phyloP scores from a whole-genome alignment of 2,797 vertebrate species.

The Pipistrellus pygmaeus region DNA sequence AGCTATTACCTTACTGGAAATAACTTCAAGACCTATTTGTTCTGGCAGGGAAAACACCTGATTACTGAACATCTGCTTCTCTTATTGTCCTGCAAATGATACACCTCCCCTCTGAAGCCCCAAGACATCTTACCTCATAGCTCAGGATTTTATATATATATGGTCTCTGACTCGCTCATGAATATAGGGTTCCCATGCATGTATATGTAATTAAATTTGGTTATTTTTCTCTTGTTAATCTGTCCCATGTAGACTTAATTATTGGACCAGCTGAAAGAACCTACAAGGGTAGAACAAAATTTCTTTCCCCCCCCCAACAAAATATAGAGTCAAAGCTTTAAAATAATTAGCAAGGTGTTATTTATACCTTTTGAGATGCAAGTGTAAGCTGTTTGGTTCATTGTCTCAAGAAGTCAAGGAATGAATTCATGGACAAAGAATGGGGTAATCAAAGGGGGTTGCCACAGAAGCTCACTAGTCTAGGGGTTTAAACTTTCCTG shows the following conservation, averaged over 20 bases:
- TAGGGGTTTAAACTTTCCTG: too few relatives aligned
- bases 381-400: too few relatives aligned
- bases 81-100: background rate
- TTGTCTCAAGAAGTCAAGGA: too few relatives aligned
- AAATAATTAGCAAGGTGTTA: slow-evolving; percentile 7
- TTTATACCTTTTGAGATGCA: background rate
- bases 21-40: background rate
- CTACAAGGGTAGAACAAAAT: background rate
- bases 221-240: background rate
- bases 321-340: background rate
- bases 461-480: too few relatives aligned
- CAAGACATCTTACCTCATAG: background rate
- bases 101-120: background rate
- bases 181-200: background rate
- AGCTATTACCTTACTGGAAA: background rate
- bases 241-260: background rate
- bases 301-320: background rate
- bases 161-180: background rate
- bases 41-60: background rate
- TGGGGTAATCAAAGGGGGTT: too few relatives aligned
- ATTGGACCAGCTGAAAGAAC: background rate
- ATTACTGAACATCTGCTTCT: background rate
- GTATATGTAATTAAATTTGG: background rate
- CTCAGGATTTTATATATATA: too few relatives aligned
- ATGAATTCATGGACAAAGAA: too few relatives aligned